Evolutionary conservation across 2,113 vertebrate species (phyloP), one percentile per base, ranked within the genome.

Genomic region (Phyllostomus hastatus): DNA sequence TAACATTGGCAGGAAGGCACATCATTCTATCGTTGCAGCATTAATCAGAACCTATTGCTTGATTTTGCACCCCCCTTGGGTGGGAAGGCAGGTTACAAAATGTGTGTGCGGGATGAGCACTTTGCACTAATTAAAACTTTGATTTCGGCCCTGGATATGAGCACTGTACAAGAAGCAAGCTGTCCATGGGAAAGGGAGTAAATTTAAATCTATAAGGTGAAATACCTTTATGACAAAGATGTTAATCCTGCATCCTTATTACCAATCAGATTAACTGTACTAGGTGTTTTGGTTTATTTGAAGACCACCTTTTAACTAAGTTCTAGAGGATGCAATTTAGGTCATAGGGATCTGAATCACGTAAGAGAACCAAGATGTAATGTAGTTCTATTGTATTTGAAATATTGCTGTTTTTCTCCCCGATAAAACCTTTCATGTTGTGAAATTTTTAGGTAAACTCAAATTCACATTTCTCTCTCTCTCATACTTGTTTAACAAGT

Each of bases 401-500:
- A 84, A 95, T 66, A 78, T 0, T 64, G 88, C n/a, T 9, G 10
- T 43, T 83, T 91, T 75, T 79, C 15, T 87, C 20, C 64, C 79
- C n/a, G 33, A 94, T 24, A 88, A 94, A 69, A 90, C 7, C 41
- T 82, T 84, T 81, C 88, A 82, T 46, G 90, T 87, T 86, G 22
- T 83, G 81, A 90, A 91, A 93, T 31, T 46, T 15, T 59, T 41
- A 87, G 87, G 38, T 43, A 67, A 91, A 72, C 70, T 88, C 86
- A 91, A 81, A 95, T 86, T 57, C 26, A 22, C 54, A 84, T 69
- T 85, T 90, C 50, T 67, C 26, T 69, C 26, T 93, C 75, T 93
- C 75, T 59, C 46, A 41, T 46, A 95, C 75, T 88, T 64, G 80
- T 85, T 70, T 64, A 95, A 57, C 57, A 88, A 95, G 57, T 84